These are phyloP conservation scores for Megaustenia siamemsis DNA, from an alignment of 2,888 invertebrate genomes.

Conservation along the genomic window DNA sequence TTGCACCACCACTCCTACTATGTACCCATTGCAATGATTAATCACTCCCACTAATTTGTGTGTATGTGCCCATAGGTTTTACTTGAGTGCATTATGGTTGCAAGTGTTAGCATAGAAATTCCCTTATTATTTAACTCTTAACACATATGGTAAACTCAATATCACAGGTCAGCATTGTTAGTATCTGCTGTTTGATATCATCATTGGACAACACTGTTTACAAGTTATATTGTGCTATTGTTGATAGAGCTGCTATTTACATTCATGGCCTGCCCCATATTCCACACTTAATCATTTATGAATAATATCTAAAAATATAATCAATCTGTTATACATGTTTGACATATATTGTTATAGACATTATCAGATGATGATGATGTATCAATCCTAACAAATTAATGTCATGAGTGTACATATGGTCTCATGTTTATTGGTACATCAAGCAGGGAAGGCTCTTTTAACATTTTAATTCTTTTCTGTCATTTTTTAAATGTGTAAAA, in stretches of 20 bases:
- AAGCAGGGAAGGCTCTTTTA: no score
- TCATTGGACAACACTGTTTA: not conserved
- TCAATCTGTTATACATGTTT: not conserved
- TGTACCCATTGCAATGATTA: not conserved
- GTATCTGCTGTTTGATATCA: not conserved
- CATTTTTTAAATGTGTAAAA: no score
- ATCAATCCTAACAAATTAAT: no score
- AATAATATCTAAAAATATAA: not conserved
- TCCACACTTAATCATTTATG: not conserved
- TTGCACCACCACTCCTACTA: no score
- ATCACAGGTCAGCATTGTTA: not conserved
- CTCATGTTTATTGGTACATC: no score
- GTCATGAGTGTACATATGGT: no score
- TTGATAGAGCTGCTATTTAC: slow-evolving; percentile 17
- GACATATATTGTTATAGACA: no score
- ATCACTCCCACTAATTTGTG: not conserved
- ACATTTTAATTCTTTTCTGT: no score
- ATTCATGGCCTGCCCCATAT: not conserved
- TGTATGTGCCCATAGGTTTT: not conserved
- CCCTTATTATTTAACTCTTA: not conserved
- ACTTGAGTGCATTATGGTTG: not conserved
- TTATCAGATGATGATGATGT: no score
- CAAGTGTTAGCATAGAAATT: not conserved
- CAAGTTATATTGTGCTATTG: not conserved
- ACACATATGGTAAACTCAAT: not conserved